These are phyloP conservation scores for Typhlomys cinereus DNA, from an alignment of 2,113 vertebrate genomes.

Conservation along the genomic window DNA sequence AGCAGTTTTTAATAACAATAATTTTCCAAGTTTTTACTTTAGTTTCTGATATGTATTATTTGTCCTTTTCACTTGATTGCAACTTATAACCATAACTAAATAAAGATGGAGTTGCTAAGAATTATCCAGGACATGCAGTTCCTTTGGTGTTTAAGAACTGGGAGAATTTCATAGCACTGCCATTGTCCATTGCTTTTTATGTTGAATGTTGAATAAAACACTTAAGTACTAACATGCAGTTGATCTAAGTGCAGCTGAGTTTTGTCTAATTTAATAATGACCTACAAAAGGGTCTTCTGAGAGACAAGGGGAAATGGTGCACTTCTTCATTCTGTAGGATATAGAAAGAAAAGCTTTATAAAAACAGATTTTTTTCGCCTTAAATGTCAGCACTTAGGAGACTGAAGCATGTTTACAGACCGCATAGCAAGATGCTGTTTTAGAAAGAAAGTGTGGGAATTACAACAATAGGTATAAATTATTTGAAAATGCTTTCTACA, in stretches of 20 bases:
- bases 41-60: not conserved
- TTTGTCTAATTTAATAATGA: conserved; percentile 54
- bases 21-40: conserved; percentile 44
- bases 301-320: not conserved
- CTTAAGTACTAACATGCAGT: conserved; percentile 21
- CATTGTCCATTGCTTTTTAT: conserved; percentile 12
- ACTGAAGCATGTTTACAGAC: not conserved
- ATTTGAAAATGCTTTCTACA: conserved; percentile 38
- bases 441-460: not conserved
- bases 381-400: not conserved
- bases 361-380: not conserved
- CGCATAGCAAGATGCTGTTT: not conserved
- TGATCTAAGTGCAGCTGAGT: conserved; percentile 32
- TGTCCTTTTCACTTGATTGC: conserved; percentile 43
- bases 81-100: conserved; percentile 23
- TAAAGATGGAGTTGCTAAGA: conserved; percentile 3
- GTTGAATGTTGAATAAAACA: conserved; percentile 2
- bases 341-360: conserved; percentile 23
- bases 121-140: not conserved
- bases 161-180: not conserved
- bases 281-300: not conserved
- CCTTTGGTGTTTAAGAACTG: conserved; percentile 14
- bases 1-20: not conserved
- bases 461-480: conserved; percentile 7
- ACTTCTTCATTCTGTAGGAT: conserved; percentile 49